phyloP scores from a whole-genome alignment of 1,140 invertebrate genomes.

The Samia ricini region DNA sequence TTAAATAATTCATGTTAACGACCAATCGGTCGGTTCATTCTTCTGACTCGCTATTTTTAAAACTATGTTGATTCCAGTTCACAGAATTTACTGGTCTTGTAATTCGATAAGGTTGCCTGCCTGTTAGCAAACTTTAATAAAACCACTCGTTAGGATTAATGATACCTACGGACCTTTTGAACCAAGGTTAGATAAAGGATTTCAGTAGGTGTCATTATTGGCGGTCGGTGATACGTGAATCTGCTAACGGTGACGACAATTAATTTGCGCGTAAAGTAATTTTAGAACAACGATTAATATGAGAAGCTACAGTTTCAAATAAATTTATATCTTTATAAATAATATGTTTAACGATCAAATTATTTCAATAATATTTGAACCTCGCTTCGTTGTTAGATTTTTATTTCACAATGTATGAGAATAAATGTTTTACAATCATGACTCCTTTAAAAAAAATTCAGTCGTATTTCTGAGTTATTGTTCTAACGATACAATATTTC shows the following conservation, averaged over 20 bases:
- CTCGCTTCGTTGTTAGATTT: no score
- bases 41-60: no score
- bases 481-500: no score
- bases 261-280: background rate
- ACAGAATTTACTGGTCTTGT: background rate
- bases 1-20: no score
- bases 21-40: no score
- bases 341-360: no score
- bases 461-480: no score
- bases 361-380: no score
- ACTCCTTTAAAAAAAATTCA: no score
- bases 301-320: background rate
- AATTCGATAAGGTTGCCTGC: background rate
- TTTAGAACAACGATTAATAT: background rate
- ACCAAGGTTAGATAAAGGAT: background rate
- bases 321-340: background rate
- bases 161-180: background rate
- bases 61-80: background rate
- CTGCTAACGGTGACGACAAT: background rate
- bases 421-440: no score
- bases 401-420: no score
- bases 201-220: background rate
- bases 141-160: background rate
- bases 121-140: background rate
- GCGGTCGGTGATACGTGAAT: background rate